Evolutionary conservation across 2,797 vertebrate species (phyloP), one percentile per base, ranked within the genome.

Genomic region (Sandelia bainsii): DNA sequence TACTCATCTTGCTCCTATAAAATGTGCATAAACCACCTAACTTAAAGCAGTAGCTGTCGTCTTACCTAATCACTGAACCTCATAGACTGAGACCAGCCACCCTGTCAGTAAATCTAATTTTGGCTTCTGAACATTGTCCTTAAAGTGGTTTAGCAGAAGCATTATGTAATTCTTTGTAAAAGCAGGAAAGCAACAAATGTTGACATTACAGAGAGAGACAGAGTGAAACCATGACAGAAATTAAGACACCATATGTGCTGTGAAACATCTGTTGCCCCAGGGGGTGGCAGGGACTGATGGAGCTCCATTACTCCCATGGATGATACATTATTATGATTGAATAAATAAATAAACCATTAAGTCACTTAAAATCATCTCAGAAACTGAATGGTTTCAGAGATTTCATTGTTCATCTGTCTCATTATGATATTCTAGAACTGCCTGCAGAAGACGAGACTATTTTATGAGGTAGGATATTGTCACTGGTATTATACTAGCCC

Each of bases 281-380:
- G 91, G 92, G 89, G 87, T 81, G 81, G 68, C 70, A 79, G 82
- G 77, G 87, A 90, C 87, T 51, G 75, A 87, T 90, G 83, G 83
- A 86, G 86, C 79, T 76, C 78, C 80, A 82, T 92, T 92, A 90
- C 85, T 87, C 83, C 78, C 79, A 80, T 85, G 86, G 90, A 93
- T 94, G 92, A 93, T 85, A 87, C 84, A 91, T 93, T 91, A 94
- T 92, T 89, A 88, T 91, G 85, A 94, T 74, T 92, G 89, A 94
- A 93, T 93, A 93, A 92, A 92, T 92, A 93, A 93, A 93, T 92
- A 90, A 91, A 85, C 75, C 69, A 88, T 90, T 83, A 82, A 92
- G 87, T 86, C 87, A 87, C 82, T 91, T 84, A 77, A 84, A 91
- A 91, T 92, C 16, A 90, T 87, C 69, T 81, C 34, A 72, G 81